Base-by-base conservation (phyloP, 2,113 vertebrate genomes). In the Lates calcarifer region DNA sequence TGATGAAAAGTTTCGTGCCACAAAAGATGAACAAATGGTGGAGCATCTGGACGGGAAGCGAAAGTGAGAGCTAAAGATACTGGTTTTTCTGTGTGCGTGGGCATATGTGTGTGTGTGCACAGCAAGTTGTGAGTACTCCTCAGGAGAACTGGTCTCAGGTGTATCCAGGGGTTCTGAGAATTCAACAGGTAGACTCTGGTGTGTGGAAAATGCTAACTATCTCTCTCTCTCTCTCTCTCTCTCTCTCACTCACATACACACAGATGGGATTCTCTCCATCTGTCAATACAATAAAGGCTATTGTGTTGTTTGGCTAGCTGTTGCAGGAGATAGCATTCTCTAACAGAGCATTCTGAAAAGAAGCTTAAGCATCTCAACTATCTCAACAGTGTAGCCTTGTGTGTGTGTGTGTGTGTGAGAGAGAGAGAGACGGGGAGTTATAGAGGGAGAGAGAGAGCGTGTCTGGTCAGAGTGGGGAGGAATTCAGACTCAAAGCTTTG, bases 401-500 rank as follows among this genome's bases (percentile, higher is more conserved):
- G 39, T 58, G 73, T 14, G 43, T 28, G 58, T 39, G 60, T 22
- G 63, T 29, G 72, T 41, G 61, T 20, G n/a, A 22, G 49, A 47
- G 7, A 31, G 77, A 31, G 79, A 11, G 74, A 1, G 62, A n/a
- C n/a, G n/a, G n/a, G n/a, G n/a, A n/a, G n/a, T n/a, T n/a, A n/a
- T n/a, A n/a, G n/a, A 24, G 22, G 14, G 69, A 20, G 47, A 20
- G 53, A 11, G 57, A 13, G 68, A 2, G 61, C 26, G 62, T 37
- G 51, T 58, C 11, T 37, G 53, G 37, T 41, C 31, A n/a, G 63
- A 15, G 22, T 17, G 63, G 35, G 28, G 10, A 65, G 74, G 83
- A 79, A 88, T 91, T 88, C 79, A 82, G 62, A 72, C 72, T 82
- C 66, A 49, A 81, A 74, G 87, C 82, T 55, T 74, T 81, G 77